Percentiles rank a stretch among this genome's conserved stretches.
phyloP scores from a whole-genome alignment of 2,113 vertebrate species.

The Petrocephalus zakoni region DNA sequence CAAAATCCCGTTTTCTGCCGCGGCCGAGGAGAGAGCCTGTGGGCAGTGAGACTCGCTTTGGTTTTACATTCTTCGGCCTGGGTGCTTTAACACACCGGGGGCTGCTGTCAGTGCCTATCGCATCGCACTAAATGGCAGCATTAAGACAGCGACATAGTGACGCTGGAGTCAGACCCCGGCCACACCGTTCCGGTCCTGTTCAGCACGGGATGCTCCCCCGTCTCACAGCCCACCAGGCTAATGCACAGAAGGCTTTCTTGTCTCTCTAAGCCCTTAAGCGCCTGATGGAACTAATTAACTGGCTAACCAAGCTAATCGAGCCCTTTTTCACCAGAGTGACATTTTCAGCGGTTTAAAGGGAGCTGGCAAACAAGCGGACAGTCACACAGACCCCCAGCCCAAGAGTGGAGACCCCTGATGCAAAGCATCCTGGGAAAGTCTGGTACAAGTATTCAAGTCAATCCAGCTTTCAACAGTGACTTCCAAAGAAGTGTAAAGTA shows the following conservation, averaged over 20 bases:
- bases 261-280: background rate
- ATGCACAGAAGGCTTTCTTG: background rate
- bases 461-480: background rate
- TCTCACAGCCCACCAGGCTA: background rate
- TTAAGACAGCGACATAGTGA: too few relatives aligned
- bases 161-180: background rate
- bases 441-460: background rate
- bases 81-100: too few relatives aligned
- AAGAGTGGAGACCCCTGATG: background rate
- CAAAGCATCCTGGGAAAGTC: background rate
- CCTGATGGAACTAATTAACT: background rate
- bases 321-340: background rate
- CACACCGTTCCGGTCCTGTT: background rate
- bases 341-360: background rate
- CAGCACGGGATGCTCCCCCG: background rate
- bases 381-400: background rate
- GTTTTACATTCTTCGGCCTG: background rate
- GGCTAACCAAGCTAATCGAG: background rate
- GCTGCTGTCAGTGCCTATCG: too few relatives aligned
- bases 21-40: background rate
- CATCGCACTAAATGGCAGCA: too few relatives aligned
- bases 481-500: background rate
- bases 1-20: background rate
- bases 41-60: background rate
- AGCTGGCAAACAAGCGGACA: background rate